Base-by-base conservation (phyloP, 2,888 invertebrate genomes). In the Acrobasis repandana region DNA sequence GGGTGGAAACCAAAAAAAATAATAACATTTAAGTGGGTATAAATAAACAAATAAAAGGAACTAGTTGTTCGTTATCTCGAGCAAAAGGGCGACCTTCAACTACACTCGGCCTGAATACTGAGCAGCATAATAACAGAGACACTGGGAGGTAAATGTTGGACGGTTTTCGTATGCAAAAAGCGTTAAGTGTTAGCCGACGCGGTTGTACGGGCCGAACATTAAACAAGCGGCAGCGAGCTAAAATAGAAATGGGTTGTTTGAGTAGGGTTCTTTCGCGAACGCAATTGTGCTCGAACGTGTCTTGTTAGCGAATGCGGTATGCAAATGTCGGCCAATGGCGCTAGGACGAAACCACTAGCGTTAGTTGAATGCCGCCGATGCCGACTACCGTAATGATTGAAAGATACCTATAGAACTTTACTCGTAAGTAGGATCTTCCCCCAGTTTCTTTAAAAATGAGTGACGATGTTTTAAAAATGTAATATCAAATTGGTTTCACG, bases 221-320 rank as follows among this genome's bases (percentile, higher is more conserved):
- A 91, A 91, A 90, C 91, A 90, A 88, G 87, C 85, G 87, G 86
- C 83, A 80, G 84, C 80, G 82, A 85, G 86, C 85, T 88, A 83
- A 90, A 91, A 89, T 90, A 91, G 90, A 86, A 91, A 91, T 90
- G 90, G 91, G 85, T 86, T 90, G 88, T 90, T 92, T 90, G 90
- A 91, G 88, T 85, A 89, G 90, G 90, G 91, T 89, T 91, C 90
- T 91, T 91, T 90, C 87, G 89, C 86, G 89, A 90, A 85, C 87
- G 90, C 90, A 90, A 91, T 92, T 90, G 86, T 88, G 84, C 79
- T 84, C 81, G 88, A 82, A 91, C 91, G 91, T 92, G 91, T 90
- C 88, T 90, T 90, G 91, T 90, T 90, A 91, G 85, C 76, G 88
- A 91, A 91, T 90, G 89, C 88, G 83, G 81, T 86, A 89, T 87